A percentile compares a stretch with the other conserved stretches of the same genome.
phyloP scores from a whole-genome alignment of 2,888 invertebrate genomes.

The Actias luna region DNA sequence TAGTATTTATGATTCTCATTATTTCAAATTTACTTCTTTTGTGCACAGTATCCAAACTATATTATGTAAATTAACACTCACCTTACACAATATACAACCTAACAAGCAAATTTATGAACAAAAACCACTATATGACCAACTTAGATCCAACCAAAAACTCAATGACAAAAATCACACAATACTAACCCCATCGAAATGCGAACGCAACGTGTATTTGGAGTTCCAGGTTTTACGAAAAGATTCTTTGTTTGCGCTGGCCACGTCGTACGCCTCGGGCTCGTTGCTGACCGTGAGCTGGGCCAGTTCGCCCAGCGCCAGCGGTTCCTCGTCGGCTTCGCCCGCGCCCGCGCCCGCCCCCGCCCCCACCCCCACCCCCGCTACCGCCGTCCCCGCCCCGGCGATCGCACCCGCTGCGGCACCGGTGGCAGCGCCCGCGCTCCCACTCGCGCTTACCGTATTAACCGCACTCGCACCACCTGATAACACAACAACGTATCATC shows the following conservation, averaged over 20 bases:
- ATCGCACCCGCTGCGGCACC: slow-evolving; percentile 39
- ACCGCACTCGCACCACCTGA: slow-evolving; percentile 20
- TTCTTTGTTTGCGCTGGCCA: slow-evolving; percentile 89
- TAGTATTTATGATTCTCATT: too few relatives aligned
- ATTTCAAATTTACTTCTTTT: too few relatives aligned
- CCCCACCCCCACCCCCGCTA: slow-evolving; percentile 49
- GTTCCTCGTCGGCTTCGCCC: slow-evolving; percentile 86
- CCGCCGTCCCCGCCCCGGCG: slow-evolving; percentile 61
- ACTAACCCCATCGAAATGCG: slow-evolving; percentile 93
- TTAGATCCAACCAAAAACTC: neutral
- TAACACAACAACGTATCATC: slow-evolving; percentile 29
- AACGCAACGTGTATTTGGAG: slow-evolving; percentile 97
- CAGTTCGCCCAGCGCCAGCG: slow-evolving; percentile 95
- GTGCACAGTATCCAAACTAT: too few relatives aligned
- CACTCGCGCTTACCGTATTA: slow-evolving; percentile 17
- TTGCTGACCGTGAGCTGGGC: slow-evolving; percentile 98
- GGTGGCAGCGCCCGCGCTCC: slow-evolving; percentile 22
- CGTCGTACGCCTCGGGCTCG: slow-evolving; percentile 96
- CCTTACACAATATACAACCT: too few relatives aligned
- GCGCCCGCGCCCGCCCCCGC: slow-evolving; percentile 81
- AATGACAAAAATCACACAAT: slow-evolving; percentile 2
- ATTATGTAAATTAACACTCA: too few relatives aligned
- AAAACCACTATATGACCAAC: too few relatives aligned
- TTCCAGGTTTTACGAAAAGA: slow-evolving; percentile 97
- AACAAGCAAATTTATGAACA: too few relatives aligned